Evolutionary conservation across 2,113 vertebrate species (phyloP).

Genomic region (Mus spicilegus): DNA sequence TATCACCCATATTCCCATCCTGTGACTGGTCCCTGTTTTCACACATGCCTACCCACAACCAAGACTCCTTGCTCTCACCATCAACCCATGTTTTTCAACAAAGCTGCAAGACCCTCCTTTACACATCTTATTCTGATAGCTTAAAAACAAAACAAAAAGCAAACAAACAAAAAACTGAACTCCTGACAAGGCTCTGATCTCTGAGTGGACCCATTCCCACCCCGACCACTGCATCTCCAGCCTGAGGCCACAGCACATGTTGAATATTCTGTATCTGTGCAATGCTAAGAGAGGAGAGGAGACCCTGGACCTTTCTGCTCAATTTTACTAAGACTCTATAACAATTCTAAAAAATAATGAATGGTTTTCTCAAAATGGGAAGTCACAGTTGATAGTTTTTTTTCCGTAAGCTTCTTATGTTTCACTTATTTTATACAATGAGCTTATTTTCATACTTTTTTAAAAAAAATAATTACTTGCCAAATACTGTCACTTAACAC

Average conservation of each 20-base stretch:
- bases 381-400: not conserved
- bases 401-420: constrained; percentile 1
- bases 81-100: not conserved
- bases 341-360: not conserved
- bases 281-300: not conserved
- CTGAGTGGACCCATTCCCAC: too few species aligned
- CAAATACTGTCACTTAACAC: constrained; percentile 28
- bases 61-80: not conserved
- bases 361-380: not conserved
- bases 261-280: too few species aligned
- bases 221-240: not conserved
- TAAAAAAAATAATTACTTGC: constrained; percentile 55
- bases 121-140: too few species aligned
- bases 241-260: too few species aligned
- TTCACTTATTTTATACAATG: not conserved
- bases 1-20: not conserved
- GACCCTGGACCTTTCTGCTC: not conserved
- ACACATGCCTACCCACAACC: not conserved
- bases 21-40: not conserved
- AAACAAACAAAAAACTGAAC: too few species aligned
- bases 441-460: constrained; percentile 37
- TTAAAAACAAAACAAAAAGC: not conserved
- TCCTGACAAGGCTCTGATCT: not conserved
- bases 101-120: not conserved
- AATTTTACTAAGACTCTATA: not conserved